Evolutionary conservation across 2,113 vertebrate species (phyloP), one percentile per base, ranked within the genome.

Genomic region (Bothrops jararaca): DNA sequence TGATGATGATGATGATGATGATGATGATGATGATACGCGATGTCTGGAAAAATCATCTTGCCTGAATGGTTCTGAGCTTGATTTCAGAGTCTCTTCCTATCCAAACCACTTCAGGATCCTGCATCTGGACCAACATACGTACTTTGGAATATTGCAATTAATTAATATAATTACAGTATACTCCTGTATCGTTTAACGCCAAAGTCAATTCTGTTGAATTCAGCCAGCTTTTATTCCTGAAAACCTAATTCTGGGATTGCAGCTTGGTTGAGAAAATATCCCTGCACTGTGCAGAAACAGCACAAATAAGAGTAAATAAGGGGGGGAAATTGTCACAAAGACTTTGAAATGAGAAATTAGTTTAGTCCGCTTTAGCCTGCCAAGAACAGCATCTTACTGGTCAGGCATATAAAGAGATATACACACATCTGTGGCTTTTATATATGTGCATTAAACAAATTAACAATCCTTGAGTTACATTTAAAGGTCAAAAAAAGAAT

Each of bases 401-500:
- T 80, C 48, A 39, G 90, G 91, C 12, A 45, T 1, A 58, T 6
- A 53, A 50, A 69, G 74, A 89, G n/a, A 93, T 86, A 42, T 39
- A 54, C 24, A 53, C 42, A 58, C 48, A 89, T 64, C 60, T 54
- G 88, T 39, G 48, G 11, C 45, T 93, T 94, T 96, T 57, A 12
- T 69, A n/a, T 64, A 85, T 24, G 24, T 11, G 45, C 94, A 95
- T 95, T 93, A 94, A 95, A 58, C 92, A 95, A 95, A 95, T 95
- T 3, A 0, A 93, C 94, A 95, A 96, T 94, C 96, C 94, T 94
- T 93, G 92, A 11, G 1, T 91, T 95, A 94, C 96, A 96, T 95
- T 96, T 95, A 96, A 97, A 96, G 95, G 96, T 92, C 92, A 95
- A 34, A 92, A 92, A 93, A 64, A 64, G 90, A 95, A 95, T 97